Conservation (phyloP, 1,140 invertebrate genomes). For the Drosophila micromelanica region DNA sequence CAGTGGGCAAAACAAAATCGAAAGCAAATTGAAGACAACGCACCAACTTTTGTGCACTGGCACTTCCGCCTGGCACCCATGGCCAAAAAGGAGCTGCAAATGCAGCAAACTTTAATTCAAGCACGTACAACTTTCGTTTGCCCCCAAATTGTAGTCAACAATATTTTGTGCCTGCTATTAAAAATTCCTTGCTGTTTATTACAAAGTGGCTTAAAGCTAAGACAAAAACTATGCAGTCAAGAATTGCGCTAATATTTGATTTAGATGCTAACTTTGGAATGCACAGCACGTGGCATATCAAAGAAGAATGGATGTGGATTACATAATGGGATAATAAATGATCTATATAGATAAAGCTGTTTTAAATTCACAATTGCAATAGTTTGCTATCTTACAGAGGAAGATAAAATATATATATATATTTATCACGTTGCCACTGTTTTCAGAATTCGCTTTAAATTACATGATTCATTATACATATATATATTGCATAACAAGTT, state of each 20-base stretch:
- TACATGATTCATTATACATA: too few species aligned
- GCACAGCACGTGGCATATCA: slow-evolving; percentile 21
- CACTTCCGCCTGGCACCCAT: slow-evolving; percentile 45
- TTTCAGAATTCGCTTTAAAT: too few species aligned
- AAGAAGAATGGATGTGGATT: not conserved
- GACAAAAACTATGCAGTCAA: slow-evolving; percentile 34
- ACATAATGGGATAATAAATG: not conserved
- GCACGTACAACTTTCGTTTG: slow-evolving; percentile 67
- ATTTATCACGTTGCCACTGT: too few species aligned
- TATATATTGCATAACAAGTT: not conserved
- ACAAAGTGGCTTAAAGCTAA: slow-evolving; percentile 32
- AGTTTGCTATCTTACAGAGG: too few species aligned
- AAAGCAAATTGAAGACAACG: slow-evolving; percentile 80
- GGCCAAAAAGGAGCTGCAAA: slow-evolving; percentile 16
- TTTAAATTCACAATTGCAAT: too few species aligned
- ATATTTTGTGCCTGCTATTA: slow-evolving; percentile 60
- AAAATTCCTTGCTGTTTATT: slow-evolving; percentile 78
- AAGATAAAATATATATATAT: too few species aligned
- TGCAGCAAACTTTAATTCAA: slow-evolving; percentile 67
- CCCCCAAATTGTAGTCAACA: slow-evolving; percentile 53
- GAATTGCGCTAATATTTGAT: slow-evolving; percentile 53
- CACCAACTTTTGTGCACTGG: slow-evolving; percentile 57
- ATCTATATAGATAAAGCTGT: too few species aligned
- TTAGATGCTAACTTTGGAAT: slow-evolving; percentile 12
- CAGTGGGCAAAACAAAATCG: slow-evolving; percentile 69